Percentiles rank a stretch among this genome's conserved stretches.
phyloP scores from a whole-genome alignment of 2,888 invertebrate species.

The Apoderus coryli region DNA sequence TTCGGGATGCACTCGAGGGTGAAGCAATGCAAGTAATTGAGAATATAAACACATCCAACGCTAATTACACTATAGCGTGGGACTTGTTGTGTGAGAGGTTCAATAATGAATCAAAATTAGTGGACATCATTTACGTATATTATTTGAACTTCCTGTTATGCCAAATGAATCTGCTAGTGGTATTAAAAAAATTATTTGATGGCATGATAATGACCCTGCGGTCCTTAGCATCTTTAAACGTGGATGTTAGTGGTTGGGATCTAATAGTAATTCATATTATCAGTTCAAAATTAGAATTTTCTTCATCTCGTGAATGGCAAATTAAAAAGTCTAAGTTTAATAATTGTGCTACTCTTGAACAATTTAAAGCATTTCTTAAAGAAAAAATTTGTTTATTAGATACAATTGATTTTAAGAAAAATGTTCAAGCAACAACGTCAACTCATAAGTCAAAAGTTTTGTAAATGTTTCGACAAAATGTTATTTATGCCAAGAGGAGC shows the following conservation, averaged over 20 bases:
- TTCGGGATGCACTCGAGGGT: slow-evolving; percentile 2
- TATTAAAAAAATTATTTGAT: neutral
- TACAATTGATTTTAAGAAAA: no score
- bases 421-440: no score
- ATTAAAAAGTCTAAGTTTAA: slow-evolving; percentile 1
- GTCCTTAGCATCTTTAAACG: no score
- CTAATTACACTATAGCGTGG: neutral
- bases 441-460: slow-evolving; percentile 2
- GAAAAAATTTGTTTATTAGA: no score
- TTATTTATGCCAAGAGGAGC: slow-evolving; percentile 1
- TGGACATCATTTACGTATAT: neutral
- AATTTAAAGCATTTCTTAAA: slow-evolving; percentile 6
- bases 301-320: slow-evolving; percentile 4
- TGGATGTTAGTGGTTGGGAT: no score
- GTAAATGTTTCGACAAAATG: neutral
- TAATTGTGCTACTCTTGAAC: neutral
- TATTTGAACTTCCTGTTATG: neutral
- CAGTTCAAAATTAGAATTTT: slow-evolving; percentile 2
- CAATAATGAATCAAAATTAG: neutral
- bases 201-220: no score
- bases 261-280: no score
- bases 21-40: neutral
- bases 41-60: no score
- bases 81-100: no score
- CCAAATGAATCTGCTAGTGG: neutral